These are phyloP conservation scores for Acanthosepion esculentum DNA, from an alignment of 2,888 invertebrate genomes.

Conservation along the genomic window DNA sequence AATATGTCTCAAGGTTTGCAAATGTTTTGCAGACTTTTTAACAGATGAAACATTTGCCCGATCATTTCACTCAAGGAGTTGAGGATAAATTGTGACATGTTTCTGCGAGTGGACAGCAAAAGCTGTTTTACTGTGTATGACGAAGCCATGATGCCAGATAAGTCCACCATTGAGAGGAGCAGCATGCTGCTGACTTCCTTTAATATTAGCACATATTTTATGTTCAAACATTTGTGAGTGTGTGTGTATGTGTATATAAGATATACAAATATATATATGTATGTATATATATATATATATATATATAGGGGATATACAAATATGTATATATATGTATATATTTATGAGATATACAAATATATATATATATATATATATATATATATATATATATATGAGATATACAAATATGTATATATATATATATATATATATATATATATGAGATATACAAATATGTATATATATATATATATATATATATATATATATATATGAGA, in stretches of 20 bases:
- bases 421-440: neutral
- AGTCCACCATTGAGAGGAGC: no score
- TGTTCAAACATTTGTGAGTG: neutral
- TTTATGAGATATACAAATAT: neutral
- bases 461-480: constrained; percentile 35
- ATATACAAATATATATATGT: no score
- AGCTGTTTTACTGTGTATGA: no score
- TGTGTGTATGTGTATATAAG: neutral
- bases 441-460: neutral
- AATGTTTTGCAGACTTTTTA: no score
- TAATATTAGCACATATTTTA: neutral
- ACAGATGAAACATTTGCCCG: no score
- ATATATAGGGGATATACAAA: neutral
- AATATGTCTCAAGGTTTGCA: no score
- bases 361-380: neutral
- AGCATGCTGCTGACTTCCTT: no score
- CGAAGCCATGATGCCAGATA: no score
- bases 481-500: neutral
- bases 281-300: constrained; percentile 13
- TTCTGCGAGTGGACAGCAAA: no score
- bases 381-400: neutral
- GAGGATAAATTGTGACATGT: no score
- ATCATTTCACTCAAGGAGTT: no score
- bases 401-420: no score
- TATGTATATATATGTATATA: neutral